Percentiles rank a stretch among this genome's conserved stretches.
Conservation (phyloP, 2,888 invertebrate species). For the Chalcosyrphus nemorum region DNA sequence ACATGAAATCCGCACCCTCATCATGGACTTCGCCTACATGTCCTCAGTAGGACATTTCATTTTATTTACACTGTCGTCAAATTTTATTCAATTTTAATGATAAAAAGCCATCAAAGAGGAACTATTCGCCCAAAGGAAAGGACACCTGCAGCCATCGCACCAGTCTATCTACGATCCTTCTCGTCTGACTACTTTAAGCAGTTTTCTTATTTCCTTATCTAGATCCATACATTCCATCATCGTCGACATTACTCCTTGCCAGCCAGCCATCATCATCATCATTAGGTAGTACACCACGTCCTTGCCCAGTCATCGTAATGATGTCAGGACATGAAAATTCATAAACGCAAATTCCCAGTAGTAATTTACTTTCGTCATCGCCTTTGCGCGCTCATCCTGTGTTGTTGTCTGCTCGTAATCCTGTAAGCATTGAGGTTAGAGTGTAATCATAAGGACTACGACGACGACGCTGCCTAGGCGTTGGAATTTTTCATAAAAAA, state of each 20-base stretch:
- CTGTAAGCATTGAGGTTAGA: slow-evolving; percentile 25
- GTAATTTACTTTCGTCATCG: slow-evolving; percentile 65
- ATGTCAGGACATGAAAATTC: slow-evolving; percentile 72
- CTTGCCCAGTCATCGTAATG: slow-evolving; percentile 58
- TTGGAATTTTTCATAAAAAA: slow-evolving; percentile 57
- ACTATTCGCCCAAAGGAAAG: slow-evolving; percentile 24
- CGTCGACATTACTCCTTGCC: slow-evolving; percentile 19
- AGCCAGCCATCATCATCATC: slow-evolving; percentile 17
- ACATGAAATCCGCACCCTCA: slow-evolving; percentile 42
- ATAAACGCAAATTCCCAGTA: slow-evolving; percentile 65
- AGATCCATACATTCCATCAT: slow-evolving; percentile 23
- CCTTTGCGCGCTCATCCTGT: background rate
- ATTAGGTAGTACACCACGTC: slow-evolving; percentile 10
- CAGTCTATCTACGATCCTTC: slow-evolving; percentile 9
- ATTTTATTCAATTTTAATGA: slow-evolving; percentile 24
- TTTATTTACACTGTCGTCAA: background rate
- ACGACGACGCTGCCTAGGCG: slow-evolving; percentile 34
- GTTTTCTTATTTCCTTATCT: background rate
- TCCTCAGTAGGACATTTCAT: background rate
- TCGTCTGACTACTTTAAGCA: slow-evolving; percentile 26
- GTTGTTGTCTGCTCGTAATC: slow-evolving; percentile 28
- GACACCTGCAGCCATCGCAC: slow-evolving; percentile 7
- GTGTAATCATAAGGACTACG: slow-evolving; percentile 45
- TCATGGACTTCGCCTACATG: background rate
- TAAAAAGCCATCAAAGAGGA: background rate